A percentile compares a stretch with the other conserved stretches of the same genome.
phyloP scores from a whole-genome alignment of 2,888 invertebrate species.

The Subacronicta megacephala region DNA sequence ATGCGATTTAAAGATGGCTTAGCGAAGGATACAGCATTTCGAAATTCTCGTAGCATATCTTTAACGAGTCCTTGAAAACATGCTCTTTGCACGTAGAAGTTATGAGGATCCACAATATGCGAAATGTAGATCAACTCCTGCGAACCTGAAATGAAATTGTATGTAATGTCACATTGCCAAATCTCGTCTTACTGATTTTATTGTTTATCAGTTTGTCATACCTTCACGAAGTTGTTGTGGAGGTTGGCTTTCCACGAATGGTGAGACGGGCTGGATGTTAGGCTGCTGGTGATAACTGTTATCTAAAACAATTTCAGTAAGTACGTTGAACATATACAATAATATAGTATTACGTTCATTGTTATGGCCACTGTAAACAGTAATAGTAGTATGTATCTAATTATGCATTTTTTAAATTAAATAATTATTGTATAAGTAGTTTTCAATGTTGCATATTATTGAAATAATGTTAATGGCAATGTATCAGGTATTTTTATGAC shows the following conservation, averaged over 20 bases:
- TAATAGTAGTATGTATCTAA: no score
- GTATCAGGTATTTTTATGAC: no score
- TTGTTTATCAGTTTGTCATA: conserved; percentile 44
- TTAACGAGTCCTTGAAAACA: conserved; percentile 75
- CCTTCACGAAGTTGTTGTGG: conserved; percentile 76
- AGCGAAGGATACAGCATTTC: conserved; percentile 72
- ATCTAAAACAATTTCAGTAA: conserved; percentile 56
- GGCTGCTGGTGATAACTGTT: conserved; percentile 61
- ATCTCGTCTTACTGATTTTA: no score
- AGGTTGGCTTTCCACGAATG: conserved; percentile 70
- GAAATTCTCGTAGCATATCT: conserved; percentile 77
- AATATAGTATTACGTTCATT: no score
- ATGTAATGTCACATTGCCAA: neutral
- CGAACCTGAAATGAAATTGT: conserved; percentile 69
- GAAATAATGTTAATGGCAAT: no score
- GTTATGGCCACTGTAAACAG: no score
- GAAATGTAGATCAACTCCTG: conserved; percentile 88
- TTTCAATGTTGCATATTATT: no score
- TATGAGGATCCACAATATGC: conserved; percentile 90
- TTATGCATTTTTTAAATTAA: no score
- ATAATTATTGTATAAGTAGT: no score
- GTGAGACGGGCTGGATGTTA: conserved; percentile 66
- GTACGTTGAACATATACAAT: neutral
- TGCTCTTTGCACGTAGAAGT: conserved; percentile 90
- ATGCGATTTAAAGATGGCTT: conserved; percentile 72